A percentile compares a stretch with the other conserved stretches of the same genome.
Conservation (phyloP, 1,140 invertebrate species). For the Dicyema japonicum region DNA sequence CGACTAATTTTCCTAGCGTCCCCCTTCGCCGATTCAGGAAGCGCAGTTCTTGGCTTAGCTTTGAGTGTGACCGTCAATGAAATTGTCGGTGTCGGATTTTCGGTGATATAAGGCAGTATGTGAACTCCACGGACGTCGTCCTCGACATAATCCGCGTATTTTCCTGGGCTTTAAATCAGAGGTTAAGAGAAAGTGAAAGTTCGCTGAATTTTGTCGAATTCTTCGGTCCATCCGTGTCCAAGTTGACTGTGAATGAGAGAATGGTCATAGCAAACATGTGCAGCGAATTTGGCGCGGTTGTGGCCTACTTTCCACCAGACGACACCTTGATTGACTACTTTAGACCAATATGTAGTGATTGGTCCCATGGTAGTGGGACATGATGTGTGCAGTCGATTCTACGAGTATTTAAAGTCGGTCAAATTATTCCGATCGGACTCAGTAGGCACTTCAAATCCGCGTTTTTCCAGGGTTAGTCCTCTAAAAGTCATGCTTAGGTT, state of each 20-base stretch:
- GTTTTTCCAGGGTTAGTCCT: constrained; percentile 32
- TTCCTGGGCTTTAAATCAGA: constrained; percentile 64
- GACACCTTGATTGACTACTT: constrained; percentile 46
- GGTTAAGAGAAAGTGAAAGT: too few species aligned
- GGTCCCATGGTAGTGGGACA: too few species aligned
- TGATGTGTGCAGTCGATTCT: too few species aligned
- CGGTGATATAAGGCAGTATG: constrained; percentile 65
- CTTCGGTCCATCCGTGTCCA: constrained; percentile 56
- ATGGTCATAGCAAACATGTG: constrained; percentile 55
- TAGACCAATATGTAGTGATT: constrained; percentile 52
- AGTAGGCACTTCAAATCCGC: background rate
- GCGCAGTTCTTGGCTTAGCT: constrained; percentile 30
- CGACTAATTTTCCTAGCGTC: constrained; percentile 2
- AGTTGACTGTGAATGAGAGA: constrained; percentile 64
- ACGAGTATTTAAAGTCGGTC: too few species aligned
- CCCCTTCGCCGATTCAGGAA: constrained; percentile 11
- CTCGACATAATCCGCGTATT: constrained; percentile 79
- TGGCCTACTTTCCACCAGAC: constrained; percentile 78
- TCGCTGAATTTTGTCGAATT: constrained; percentile 99
- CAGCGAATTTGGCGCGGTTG: constrained; percentile 63
- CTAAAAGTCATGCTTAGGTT: too few species aligned
- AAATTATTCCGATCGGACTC: too few species aligned
- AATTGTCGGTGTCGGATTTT: constrained; percentile 72
- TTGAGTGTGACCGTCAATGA: constrained; percentile 57
- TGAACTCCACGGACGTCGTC: constrained; percentile 76